Base-by-base conservation (phyloP, 92 coral and sea anemone species). In the Palythoa heliodiscus region DNA sequence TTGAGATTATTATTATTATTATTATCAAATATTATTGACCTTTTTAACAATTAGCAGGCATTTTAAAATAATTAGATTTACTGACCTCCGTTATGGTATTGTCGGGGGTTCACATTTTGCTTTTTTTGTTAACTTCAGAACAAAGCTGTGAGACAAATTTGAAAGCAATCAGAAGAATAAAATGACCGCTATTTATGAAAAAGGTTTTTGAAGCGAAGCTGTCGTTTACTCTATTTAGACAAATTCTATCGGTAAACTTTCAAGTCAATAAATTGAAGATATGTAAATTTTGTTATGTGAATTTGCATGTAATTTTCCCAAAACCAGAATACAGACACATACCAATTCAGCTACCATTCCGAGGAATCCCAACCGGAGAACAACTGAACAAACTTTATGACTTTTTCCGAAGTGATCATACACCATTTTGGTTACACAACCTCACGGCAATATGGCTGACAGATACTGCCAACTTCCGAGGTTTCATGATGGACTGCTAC, bases 381-480 rank as follows among this genome's bases (percentile, higher is more conserved):
- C 68, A 57, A 14, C 15, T 2, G n/a, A 0, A 53, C 2, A n/a
- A 0, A 1, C 5, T 90, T 69, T 3, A n/a, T 0, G 8, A 82
- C 25, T 87, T 90, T 39, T 20, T 90, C 12, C 79, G 91, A 43
- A 93, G 95, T 53, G 95, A 93, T 69, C 95, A 93, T 88, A 6
- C 43, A 2, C 10, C 63, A 6, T 93, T 93, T 75, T 93, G 93
- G 93, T 39, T 35, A 6, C 24, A 16, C 23, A 48, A 24, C 23
- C 17, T 38, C 82, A 86, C 52, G 68, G 93, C 95, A 72, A 71
- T 92, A 16, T 85, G 86, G 76, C 55, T 93, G 55, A 90, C 92
- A 2, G 98, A 93, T 48, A 91, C 92, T 23, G 95, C 95, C n/a
- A 43, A 90, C 67, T 90, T 86, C 71, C 88, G 98, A 22, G 98